These are phyloP conservation scores for Semaprochilodus insignis DNA, from an alignment of 2,797 vertebrate genomes.

Conservation along the genomic window DNA sequence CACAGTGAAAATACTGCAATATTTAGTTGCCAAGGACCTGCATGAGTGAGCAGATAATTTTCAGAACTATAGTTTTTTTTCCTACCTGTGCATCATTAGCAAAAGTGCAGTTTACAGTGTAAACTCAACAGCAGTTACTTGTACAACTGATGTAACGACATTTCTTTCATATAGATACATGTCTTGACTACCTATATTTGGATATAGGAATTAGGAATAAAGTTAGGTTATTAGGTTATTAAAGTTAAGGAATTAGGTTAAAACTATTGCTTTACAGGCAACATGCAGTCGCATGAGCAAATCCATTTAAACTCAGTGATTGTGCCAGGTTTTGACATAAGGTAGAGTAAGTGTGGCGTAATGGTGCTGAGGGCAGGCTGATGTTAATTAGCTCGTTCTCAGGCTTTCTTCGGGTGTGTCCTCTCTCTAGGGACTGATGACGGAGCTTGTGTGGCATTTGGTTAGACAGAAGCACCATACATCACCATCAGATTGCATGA, in stretches of 20 bases:
- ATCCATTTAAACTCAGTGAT: background rate
- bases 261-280: background rate
- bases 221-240: too few species aligned
- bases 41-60: too few species aligned
- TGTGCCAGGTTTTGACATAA: background rate
- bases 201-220: too few species aligned
- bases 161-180: too few species aligned
- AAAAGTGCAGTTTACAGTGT: too few species aligned
- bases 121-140: too few species aligned
- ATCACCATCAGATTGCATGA: constrained; percentile 1
- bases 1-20: too few species aligned
- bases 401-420: background rate
- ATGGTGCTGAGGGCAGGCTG: background rate
- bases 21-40: too few species aligned
- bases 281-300: background rate
- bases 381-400: constrained; percentile 25
- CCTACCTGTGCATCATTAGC: too few species aligned
- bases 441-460: background rate
- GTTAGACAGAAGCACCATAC: background rate
- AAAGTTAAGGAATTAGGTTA: background rate
- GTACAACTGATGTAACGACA: too few species aligned
- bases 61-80: too few species aligned
- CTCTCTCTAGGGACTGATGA: background rate
- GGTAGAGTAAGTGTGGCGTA: background rate
- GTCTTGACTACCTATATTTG: background rate